phyloP scores from a whole-genome alignment of 2,888 invertebrate genomes.

The Habroteleia sp. region DNA sequence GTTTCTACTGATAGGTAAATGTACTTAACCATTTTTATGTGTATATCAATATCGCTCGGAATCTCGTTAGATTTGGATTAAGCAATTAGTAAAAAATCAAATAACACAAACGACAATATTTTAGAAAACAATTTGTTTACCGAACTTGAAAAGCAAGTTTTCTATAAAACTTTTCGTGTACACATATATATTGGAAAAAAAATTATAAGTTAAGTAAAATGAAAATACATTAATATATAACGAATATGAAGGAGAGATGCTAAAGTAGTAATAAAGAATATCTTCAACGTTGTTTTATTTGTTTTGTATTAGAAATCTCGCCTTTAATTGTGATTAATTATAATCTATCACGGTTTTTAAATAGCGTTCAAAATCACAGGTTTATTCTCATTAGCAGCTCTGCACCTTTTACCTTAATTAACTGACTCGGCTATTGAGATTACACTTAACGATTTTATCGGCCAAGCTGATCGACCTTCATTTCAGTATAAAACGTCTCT shows the following conservation, averaged over 20 bases:
- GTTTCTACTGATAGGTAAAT: constrained; percentile 4
- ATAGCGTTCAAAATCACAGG: constrained; percentile 23
- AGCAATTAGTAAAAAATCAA: constrained; percentile 36
- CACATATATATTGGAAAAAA: no score
- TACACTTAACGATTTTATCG: constrained; percentile 72
- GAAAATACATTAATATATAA: no score
- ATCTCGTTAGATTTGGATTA: constrained; percentile 33
- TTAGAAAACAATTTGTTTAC: no score
- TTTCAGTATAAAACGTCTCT: constrained; percentile 66
- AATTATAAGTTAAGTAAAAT: not conserved
- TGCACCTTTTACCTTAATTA: constrained; percentile 72
- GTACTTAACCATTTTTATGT: constrained; percentile 19
- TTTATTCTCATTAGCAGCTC: constrained; percentile 63
- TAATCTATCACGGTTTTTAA: constrained; percentile 49
- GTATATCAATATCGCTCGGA: constrained; percentile 28
- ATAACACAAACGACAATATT: constrained; percentile 9
- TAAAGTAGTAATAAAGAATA: constrained; percentile 11
- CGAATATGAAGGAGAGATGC: constrained; percentile 4
- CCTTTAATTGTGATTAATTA: constrained; percentile 37
- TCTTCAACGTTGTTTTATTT: constrained; percentile 22
- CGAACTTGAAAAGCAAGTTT: no score
- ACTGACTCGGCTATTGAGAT: constrained; percentile 70
- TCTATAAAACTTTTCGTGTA: no score
- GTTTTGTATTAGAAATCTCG: not conserved
- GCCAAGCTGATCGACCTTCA: constrained; percentile 69